Evolutionary conservation across 2,888 invertebrate species (phyloP).

Genomic region (Drosophila kokeensis): DNA sequence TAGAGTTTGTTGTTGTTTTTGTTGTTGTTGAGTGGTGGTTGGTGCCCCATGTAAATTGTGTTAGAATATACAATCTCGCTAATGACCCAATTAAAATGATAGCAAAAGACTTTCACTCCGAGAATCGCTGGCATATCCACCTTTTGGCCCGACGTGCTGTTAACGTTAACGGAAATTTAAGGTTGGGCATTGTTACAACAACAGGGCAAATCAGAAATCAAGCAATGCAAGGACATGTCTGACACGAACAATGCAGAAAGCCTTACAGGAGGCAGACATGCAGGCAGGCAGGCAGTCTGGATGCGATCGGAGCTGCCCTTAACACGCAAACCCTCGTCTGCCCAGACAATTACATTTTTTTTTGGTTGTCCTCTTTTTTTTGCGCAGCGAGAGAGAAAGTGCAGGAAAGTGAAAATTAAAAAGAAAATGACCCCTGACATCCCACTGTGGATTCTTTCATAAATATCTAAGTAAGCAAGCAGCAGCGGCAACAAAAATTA

Average conservation of each 20-base stretch:
- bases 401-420: slow-evolving; percentile 30
- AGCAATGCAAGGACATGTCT: slow-evolving; percentile 62
- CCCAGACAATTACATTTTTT: slow-evolving; percentile 15
- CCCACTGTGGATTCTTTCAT: slow-evolving; percentile 54
- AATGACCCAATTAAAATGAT: slow-evolving; percentile 77
- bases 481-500: slow-evolving; percentile 9
- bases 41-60: slow-evolving; percentile 36
- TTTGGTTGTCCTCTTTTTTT: slow-evolving; percentile 20
- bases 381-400: slow-evolving; percentile 31
- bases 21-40: not conserved
- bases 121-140: not conserved
- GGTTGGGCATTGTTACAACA: slow-evolving; percentile 16
- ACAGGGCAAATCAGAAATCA: slow-evolving; percentile 38
- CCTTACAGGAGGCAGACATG: not conserved
- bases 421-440: slow-evolving; percentile 7
- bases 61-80: slow-evolving; percentile 65
- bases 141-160: not conserved
- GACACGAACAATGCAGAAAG: slow-evolving; percentile 31
- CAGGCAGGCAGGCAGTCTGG: not conserved
- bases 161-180: slow-evolving; percentile 8
- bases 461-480: slow-evolving; percentile 71
- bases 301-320: slow-evolving; percentile 8
- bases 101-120: slow-evolving; percentile 57
- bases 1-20: slow-evolving; percentile 9
- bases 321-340: slow-evolving; percentile 44